These are phyloP conservation scores for Etheostoma perlongum DNA, from an alignment of 2,797 vertebrate species.

Conservation along the genomic window DNA sequence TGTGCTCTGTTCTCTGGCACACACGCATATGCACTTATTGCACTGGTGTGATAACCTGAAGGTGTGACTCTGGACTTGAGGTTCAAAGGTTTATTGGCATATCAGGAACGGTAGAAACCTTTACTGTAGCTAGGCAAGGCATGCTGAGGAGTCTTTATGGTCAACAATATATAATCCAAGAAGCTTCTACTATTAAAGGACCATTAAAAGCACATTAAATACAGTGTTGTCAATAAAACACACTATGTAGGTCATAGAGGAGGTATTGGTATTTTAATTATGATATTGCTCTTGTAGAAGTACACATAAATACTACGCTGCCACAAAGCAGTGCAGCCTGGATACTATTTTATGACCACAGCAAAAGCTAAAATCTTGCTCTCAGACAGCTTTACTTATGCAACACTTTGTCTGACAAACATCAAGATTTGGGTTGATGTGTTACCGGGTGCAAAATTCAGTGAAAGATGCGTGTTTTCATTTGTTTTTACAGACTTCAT, in stretches of 20 bases:
- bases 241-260: not conserved
- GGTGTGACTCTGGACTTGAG: slow-evolving; percentile 45
- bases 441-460: slow-evolving; percentile 15
- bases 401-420: slow-evolving; percentile 18
- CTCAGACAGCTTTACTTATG: slow-evolving; percentile 23
- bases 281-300: not conserved
- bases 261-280: not conserved
- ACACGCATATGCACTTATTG: slow-evolving; percentile 1
- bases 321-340: not conserved
- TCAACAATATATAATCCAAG: slow-evolving; percentile 12
- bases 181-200: not conserved
- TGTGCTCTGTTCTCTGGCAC: slow-evolving; percentile 16
- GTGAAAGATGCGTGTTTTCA: slow-evolving; percentile 1
- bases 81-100: slow-evolving; percentile 81
- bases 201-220: not conserved
- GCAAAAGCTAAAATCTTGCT: slow-evolving; percentile 22
- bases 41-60: slow-evolving; percentile 24
- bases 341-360: slow-evolving; percentile 7
- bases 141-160: slow-evolving; percentile 1
- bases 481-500: slow-evolving; percentile 24
- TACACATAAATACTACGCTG: slow-evolving; percentile 1
- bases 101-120: slow-evolving; percentile 42
- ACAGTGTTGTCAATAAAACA: not conserved
- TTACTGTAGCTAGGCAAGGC: slow-evolving; percentile 27
- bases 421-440: slow-evolving; percentile 8